Conservation (phyloP, 2,888 invertebrate genomes). For the Seira sanloemensis region DNA sequence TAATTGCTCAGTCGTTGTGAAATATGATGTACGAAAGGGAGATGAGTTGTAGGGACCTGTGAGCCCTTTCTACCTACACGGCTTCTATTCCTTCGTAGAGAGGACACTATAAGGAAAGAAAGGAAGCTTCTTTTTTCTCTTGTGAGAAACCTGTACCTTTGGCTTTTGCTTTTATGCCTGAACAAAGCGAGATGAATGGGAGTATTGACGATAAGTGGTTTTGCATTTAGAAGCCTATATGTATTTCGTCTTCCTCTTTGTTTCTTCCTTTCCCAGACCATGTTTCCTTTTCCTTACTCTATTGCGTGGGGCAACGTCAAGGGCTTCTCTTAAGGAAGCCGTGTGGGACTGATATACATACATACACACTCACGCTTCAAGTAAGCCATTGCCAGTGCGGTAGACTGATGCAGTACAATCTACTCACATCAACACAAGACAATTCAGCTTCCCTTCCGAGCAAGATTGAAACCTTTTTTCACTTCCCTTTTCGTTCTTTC, state of each 20-base stretch:
- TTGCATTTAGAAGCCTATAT: neutral
- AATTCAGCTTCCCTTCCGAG: neutral
- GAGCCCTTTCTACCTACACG: too few species aligned
- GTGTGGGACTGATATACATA: too few species aligned
- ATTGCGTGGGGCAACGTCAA: slow-evolving; percentile 4
- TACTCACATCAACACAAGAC: too few species aligned
- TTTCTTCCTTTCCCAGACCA: slow-evolving; percentile 54
- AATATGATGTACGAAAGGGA: too few species aligned
- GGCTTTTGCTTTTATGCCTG: slow-evolving; percentile 3
- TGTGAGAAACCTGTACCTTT: neutral
- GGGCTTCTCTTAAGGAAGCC: too few species aligned
- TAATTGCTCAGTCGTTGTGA: too few species aligned
- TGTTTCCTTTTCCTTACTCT: slow-evolving; percentile 51
- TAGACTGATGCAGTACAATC: too few species aligned
- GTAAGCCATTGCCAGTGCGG: slow-evolving; percentile 37
- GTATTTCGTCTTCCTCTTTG: slow-evolving; percentile 11
- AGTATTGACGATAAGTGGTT: slow-evolving; percentile 1
- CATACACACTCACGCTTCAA: too few species aligned
- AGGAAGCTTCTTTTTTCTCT: neutral
- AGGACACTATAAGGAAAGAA: too few species aligned
- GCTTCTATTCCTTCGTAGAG: too few species aligned
- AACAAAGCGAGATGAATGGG: neutral
- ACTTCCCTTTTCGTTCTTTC: slow-evolving; percentile 21
- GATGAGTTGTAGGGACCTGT: too few species aligned
- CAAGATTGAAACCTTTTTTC: slow-evolving; percentile 13